Conservation (phyloP, 1,140 invertebrate species). For the Piezodorus guildinii region DNA sequence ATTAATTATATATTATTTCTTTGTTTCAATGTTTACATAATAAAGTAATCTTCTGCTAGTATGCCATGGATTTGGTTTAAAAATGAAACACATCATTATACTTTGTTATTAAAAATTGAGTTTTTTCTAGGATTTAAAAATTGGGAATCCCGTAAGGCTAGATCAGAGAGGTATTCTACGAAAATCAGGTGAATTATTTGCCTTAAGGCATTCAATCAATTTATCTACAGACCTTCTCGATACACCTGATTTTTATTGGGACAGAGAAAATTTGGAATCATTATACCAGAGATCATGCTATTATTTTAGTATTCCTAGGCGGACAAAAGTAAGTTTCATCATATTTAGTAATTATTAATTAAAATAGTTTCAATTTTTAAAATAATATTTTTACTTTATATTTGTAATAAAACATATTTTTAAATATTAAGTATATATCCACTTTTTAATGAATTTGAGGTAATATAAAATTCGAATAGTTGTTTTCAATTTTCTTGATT, state of each 20-base stretch:
- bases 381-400: too few relatives aligned
- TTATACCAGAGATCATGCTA: slow-evolving; percentile 68
- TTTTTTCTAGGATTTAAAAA: slow-evolving; percentile 51
- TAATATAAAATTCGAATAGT: too few relatives aligned
- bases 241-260: slow-evolving; percentile 96
- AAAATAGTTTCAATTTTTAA: background rate
- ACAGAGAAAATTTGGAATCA: slow-evolving; percentile 71
- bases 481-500: too few relatives aligned
- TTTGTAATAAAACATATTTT: too few relatives aligned
- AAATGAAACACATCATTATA: too few relatives aligned
- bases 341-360: background rate
- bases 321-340: slow-evolving; percentile 53
- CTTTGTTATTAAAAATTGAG: too few relatives aligned
- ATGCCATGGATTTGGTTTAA: too few relatives aligned
- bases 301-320: slow-evolving; percentile 71
- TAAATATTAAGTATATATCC: too few relatives aligned
- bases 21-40: too few relatives aligned
- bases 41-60: too few relatives aligned
- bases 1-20: too few relatives aligned
- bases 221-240: slow-evolving; percentile 86
- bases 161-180: slow-evolving; percentile 58
- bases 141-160: slow-evolving; percentile 53
- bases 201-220: slow-evolving; percentile 78
- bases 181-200: slow-evolving; percentile 86
- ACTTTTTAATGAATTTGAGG: too few relatives aligned